Base-by-base conservation (phyloP, 2,797 vertebrate genomes). In the Mormyrus hasselquistii region DNA sequence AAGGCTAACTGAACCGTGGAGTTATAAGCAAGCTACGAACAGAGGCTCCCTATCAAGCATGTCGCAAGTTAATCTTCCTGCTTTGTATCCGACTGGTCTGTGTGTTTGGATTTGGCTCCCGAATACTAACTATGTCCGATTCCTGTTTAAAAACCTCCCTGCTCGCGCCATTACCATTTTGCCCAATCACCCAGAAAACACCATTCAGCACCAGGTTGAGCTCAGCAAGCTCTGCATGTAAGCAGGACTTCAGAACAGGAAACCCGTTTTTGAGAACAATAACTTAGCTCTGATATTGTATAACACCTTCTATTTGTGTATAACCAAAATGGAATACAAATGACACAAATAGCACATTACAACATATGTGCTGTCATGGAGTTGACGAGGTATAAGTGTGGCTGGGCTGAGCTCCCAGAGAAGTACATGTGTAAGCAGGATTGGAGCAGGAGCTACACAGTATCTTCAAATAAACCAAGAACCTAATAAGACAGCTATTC, bases 191-290 rank as follows among this genome's bases (percentile, higher is more conserved):
- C 38, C 76, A n/a, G 41, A 82, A 44, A 82, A n/a, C 76, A 47
- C 41, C 41, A 22, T 82, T 47, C 76, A 47, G 76, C 41, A 47
- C 16, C 41, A n/a, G 76, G 19, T 22, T 38, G 16, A 47, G 7
- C 38, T 12, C 41, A 2, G 16, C 34, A n/a, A 12, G 34, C 41
- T 47, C 41, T 8, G 76, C 38, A 44, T 44, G 38, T 79, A 44
- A 22, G 84, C 85, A 8, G 19, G 53, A 50, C 49, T 41, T 4
- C 49, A 53, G 84, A 16, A 79, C 49, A 57, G 44, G 65, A 86
- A 47, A n/a, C n/a, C 16, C 44, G 8, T 83, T 65, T 87, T 59
- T 85, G 34, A 84, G 73, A 85, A 55, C 69, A 87, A 76, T 90
- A n/a, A 41, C 90, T 22, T 29, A 7, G 73, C 84, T 34, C 53